Conservation (phyloP, 2,797 vertebrate genomes). For the Monodelphis domestica region DNA sequence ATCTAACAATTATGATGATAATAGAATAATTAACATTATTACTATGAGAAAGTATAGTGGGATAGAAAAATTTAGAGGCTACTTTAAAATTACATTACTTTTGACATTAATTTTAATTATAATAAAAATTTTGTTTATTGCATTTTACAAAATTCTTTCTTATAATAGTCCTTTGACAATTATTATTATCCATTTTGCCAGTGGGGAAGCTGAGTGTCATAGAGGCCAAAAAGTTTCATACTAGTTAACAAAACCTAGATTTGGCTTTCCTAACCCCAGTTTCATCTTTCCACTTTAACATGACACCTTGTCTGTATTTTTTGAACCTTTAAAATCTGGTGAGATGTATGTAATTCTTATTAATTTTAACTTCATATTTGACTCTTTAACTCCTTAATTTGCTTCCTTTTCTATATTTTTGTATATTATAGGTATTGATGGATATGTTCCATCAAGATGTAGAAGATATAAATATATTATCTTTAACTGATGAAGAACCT, state of each 20-base stretch:
- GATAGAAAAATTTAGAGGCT: conserved; percentile 32
- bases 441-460: conserved; percentile 99
- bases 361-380: conserved; percentile 32
- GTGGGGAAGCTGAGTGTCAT: conserved; percentile 30
- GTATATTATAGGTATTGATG: conserved; percentile 92
- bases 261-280: neutral
- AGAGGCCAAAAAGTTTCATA: conserved; percentile 16
- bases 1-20: neutral
- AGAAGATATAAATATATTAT: conserved; percentile 94
- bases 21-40: neutral
- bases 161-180: neutral
- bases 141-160: neutral
- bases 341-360: neutral
- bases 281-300: conserved; percentile 13
- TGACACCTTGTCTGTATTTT: neutral
- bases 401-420: conserved; percentile 62
- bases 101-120: neutral
- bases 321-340: conserved; percentile 36
- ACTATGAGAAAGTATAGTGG: neutral
- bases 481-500: conserved; percentile 95
- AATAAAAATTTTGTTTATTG: neutral
- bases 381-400: conserved; percentile 28
- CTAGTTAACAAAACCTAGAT: conserved; percentile 37
- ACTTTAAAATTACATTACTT: neutral
- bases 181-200: neutral